Base-by-base conservation (phyloP, 2,797 vertebrate species). In the Fringilla coelebs region DNA sequence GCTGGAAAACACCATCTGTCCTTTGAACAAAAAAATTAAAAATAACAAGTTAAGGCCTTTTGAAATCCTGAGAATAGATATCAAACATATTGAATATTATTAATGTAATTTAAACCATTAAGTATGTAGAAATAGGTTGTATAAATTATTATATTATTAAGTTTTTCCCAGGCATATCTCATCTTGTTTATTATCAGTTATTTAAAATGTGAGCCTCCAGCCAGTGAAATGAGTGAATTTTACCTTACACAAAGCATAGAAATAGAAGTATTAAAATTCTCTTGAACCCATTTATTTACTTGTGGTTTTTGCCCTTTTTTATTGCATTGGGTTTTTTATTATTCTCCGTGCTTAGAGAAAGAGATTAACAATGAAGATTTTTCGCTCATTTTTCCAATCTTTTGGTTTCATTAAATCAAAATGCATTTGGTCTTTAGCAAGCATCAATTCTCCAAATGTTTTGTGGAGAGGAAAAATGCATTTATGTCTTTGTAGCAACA, bases 351-450 rank as follows among this genome's bases (percentile, higher is more conserved):
- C 31, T 70, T 73, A 20, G 55, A 28, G 11, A 29, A 76, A 66
- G 45, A 83, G 34, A 48, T 28, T 49, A 81, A 77, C 19, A 65
- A 41, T 26, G 21, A 81, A 79, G 45, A 58, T 55, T 82, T 80
- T 70, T 29, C 40, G 29, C 43, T 75, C 10, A 7, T 54, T 87
- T 92, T 89, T 46, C 38, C 16, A 18, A 11, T 58, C 4, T 24
- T 17, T 49, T 74, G 10, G 2, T 85, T 92, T 82, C 88, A 54
- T 70, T 84, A 93, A 91, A 91, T 52, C 31, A 66, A 73, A 94
- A 77, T 79, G 38, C 3, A 41, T 62, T 77, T 77, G 32, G 13
- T 92, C 58, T 93, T 88, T 58, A 61, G 34, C 61, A 86, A 87
- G 43, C 61, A 52, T 73, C 38, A 65, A 28, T 68, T 32, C 4